Conservation (phyloP, 2,113 vertebrate species). For the Lutjanus erythropterus region DNA sequence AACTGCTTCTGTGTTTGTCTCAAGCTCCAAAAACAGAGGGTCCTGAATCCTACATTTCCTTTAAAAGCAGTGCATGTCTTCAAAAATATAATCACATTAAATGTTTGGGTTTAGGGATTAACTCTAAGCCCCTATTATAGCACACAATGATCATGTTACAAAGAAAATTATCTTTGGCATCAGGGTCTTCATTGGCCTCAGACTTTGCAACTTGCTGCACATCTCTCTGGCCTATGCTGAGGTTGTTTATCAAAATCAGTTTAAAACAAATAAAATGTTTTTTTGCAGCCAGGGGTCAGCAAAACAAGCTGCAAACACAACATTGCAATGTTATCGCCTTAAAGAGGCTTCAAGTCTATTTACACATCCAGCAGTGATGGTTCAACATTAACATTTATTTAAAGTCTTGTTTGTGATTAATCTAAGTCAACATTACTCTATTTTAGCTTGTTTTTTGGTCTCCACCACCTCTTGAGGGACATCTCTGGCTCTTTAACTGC, state of each 20-base stretch:
- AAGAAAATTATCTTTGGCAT: background rate
- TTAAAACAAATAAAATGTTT: background rate
- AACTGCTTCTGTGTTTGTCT: background rate
- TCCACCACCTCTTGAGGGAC: background rate
- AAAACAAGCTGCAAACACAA: background rate
- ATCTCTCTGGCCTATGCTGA: background rate
- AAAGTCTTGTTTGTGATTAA: background rate
- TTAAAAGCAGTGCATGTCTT: background rate
- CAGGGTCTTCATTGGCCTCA: background rate
- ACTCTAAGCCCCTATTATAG: too few relatives aligned
- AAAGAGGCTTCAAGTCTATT: background rate
- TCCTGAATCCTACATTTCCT: background rate
- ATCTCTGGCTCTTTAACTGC: background rate
- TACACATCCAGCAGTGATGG: background rate
- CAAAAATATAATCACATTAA: background rate
- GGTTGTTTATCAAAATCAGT: background rate
- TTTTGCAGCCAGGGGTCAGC: background rate
- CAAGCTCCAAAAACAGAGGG: background rate
- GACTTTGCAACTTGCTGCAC: background rate
- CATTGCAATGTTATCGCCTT: background rate
- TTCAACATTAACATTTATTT: background rate
- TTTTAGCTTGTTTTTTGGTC: background rate
- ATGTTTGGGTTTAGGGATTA: background rate
- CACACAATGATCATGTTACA: background rate
- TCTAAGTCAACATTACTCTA: background rate